A percentile compares a stretch with the other conserved stretches of the same genome.
Evolutionary conservation across 2,888 invertebrate species (phyloP).

Genomic region (Acanthopleura granulata): DNA sequence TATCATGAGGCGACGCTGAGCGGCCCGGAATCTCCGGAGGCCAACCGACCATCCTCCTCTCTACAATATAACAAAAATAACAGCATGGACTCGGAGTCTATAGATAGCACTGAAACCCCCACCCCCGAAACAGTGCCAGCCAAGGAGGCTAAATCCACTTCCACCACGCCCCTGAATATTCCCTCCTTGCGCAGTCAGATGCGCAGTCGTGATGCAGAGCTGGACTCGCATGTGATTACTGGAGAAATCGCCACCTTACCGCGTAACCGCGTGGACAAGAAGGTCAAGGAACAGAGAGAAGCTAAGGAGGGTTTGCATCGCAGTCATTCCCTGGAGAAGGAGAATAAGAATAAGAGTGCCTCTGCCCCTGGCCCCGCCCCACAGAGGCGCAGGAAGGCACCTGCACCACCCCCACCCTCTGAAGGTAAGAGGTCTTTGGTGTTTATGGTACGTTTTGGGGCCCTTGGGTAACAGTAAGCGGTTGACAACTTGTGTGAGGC

Average conservation of each 20-base stretch:
- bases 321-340: slow-evolving; percentile 21
- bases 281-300: slow-evolving; percentile 4
- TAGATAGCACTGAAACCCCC: slow-evolving; percentile 48
- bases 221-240: neutral
- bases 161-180: neutral
- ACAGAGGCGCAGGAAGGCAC: slow-evolving; percentile 49
- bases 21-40: slow-evolving; percentile 65
- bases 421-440: slow-evolving; percentile 15
- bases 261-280: neutral
- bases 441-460: too few species aligned
- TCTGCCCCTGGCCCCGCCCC: slow-evolving; percentile 24
- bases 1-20: slow-evolving; percentile 78
- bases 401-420: slow-evolving; percentile 51
- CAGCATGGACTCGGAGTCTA: slow-evolving; percentile 52
- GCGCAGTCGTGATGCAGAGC: neutral
- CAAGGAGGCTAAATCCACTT: neutral
- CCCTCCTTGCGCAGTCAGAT: slow-evolving; percentile 17
- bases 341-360: slow-evolving; percentile 8
- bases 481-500: too few species aligned
- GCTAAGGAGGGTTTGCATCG: slow-evolving; percentile 4
- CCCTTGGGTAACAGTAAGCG: too few species aligned
- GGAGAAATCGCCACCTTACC: slow-evolving; percentile 9
- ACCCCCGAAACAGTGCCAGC: neutral
- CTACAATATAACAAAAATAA: slow-evolving; percentile 35
- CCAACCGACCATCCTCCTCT: slow-evolving; percentile 68